A percentile compares a stretch with the other conserved stretches of the same genome.
These are phyloP conservation scores for Achlya flavicornis DNA, from an alignment of 2,888 invertebrate species.

Conservation along the genomic window DNA sequence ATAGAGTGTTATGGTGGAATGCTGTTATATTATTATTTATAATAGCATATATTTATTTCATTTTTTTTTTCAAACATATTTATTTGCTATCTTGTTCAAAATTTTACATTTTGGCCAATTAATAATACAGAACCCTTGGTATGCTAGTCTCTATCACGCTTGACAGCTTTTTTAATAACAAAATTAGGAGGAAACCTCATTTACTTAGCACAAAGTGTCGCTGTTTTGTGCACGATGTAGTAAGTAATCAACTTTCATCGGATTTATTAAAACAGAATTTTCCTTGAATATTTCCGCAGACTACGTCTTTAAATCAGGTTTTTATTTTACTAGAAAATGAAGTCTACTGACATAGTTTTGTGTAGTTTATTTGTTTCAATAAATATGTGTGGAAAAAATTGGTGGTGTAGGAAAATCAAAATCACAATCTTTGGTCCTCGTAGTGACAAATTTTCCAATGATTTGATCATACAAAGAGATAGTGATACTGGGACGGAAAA, in stretches of 20 bases:
- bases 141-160: background rate
- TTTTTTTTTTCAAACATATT: too few relatives aligned
- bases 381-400: too few relatives aligned
- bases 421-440: too few relatives aligned
- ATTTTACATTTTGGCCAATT: background rate
- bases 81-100: too few relatives aligned
- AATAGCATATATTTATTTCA: too few relatives aligned
- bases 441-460: too few relatives aligned
- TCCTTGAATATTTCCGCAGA: background rate
- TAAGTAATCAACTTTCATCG: conserved; percentile 22
- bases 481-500: too few relatives aligned
- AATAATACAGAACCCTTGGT: background rate
- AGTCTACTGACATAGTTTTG: background rate
- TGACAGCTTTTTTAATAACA: background rate
- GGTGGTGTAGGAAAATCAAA: too few relatives aligned
- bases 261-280: conserved; percentile 9
- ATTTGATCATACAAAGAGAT: too few relatives aligned
- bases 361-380: too few relatives aligned
- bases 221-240: conserved; percentile 22
- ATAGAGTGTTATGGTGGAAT: too few relatives aligned
- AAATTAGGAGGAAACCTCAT: conserved; percentile 18
- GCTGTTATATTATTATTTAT: too few relatives aligned
- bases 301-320: background rate
- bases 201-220: conserved; percentile 26
- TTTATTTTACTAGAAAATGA: background rate